These are phyloP conservation scores for Centropyge bicolor DNA, from an alignment of 2,797 vertebrate species.

Conservation along the genomic window DNA sequence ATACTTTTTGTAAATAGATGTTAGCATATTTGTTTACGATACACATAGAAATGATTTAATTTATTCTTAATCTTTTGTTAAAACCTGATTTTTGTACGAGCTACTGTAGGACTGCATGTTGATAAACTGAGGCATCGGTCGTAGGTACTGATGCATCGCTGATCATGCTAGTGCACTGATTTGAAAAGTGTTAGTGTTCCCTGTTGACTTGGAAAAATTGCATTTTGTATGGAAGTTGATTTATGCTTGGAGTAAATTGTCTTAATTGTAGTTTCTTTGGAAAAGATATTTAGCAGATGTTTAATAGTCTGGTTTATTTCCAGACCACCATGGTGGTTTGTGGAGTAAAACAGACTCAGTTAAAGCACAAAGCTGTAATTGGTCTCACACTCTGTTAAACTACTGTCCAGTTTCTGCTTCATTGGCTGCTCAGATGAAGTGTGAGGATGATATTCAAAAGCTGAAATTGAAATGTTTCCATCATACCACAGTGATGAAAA, in stretches of 20 bases:
- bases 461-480: not conserved
- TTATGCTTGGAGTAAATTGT: slow-evolving; percentile 38
- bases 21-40: slow-evolving; percentile 84
- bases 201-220: slow-evolving; percentile 63
- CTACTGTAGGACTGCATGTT: slow-evolving; percentile 85
- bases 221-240: slow-evolving; percentile 45
- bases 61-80: slow-evolving; percentile 84
- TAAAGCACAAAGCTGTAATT: slow-evolving; percentile 65
- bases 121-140: slow-evolving; percentile 67
- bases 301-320: slow-evolving; percentile 48
- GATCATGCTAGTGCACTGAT: slow-evolving; percentile 75
- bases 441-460: slow-evolving; percentile 25
- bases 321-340: not conserved
- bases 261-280: slow-evolving; percentile 38
- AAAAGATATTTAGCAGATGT: slow-evolving; percentile 31
- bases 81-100: slow-evolving; percentile 74
- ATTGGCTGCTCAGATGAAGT: slow-evolving; percentile 23
- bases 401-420: slow-evolving; percentile 6
- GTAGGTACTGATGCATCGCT: slow-evolving; percentile 54
- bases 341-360: slow-evolving; percentile 45
- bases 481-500: slow-evolving; percentile 22
- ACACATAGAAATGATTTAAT: slow-evolving; percentile 84
- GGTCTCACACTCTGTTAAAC: slow-evolving; percentile 14
- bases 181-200: slow-evolving; percentile 80
- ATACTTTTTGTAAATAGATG: slow-evolving; percentile 85